Evolutionary conservation across 2,888 invertebrate genomes (phyloP).

Genomic region (Lasioglossum lativentre): DNA sequence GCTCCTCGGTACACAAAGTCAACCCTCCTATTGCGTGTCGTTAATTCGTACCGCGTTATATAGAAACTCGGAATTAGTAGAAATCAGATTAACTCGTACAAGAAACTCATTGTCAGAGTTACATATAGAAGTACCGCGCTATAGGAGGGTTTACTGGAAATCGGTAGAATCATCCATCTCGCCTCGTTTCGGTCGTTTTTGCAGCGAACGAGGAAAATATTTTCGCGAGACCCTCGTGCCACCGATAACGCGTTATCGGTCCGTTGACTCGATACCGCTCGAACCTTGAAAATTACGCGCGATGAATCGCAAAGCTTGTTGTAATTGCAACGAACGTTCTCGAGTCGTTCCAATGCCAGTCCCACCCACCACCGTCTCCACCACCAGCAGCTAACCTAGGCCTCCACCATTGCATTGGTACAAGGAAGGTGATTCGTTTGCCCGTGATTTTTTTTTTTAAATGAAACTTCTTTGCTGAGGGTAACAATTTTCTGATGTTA

Average conservation of each 20-base stretch:
- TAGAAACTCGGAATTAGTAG: background rate
- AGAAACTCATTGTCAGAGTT: background rate
- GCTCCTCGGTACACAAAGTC: background rate
- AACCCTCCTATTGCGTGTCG: background rate
- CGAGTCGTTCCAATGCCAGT: background rate
- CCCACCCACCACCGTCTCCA: background rate
- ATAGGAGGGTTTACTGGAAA: background rate
- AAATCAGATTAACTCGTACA: background rate
- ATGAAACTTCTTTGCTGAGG: too few relatives aligned
- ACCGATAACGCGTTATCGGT: conserved; percentile 16
- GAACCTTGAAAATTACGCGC: conserved; percentile 17
- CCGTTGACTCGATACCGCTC: background rate
- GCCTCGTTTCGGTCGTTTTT: background rate
- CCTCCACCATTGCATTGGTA: background rate
- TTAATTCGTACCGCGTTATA: background rate
- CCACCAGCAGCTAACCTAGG: background rate
- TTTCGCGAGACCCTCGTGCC: background rate
- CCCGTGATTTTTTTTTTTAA: too few relatives aligned
- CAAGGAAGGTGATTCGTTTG: background rate
- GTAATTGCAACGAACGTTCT: background rate
- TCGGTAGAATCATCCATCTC: background rate
- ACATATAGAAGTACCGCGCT: background rate
- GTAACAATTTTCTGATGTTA: too few relatives aligned
- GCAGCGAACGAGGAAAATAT: background rate
- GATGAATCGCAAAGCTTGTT: background rate